Base-by-base conservation (phyloP, 2,113 vertebrate genomes). In the Oryctolagus cuniculus region DNA sequence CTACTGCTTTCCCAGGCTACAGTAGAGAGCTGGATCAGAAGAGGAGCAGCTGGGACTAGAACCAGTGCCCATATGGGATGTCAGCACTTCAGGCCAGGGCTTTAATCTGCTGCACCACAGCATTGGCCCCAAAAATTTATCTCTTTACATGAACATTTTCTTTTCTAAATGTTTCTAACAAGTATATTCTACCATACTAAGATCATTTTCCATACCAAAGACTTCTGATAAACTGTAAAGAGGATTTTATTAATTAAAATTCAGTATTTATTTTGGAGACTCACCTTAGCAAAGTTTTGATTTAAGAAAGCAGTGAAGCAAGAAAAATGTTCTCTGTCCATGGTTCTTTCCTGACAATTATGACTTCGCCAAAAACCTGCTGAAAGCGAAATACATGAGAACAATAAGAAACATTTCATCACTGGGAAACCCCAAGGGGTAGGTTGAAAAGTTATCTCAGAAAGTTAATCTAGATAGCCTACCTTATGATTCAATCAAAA, bases 401-500 rank as follows among this genome's bases (percentile, higher is more conserved):
- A 73, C 24, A 55, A 24, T 70, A 82, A 72, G 72, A 84, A 80
- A 96, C 86, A 64, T 44, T 92, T 31, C 13, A 85, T 25, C 69
- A 90, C 66, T 11, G 44, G 24, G 36, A 73, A 85, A 80, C 11
- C 13, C n/a, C 38, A 31, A 95, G 53, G 58, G 38, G 6, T 24
- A 70, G 36, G 15, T 29, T 91, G 6, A 34, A 63, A 25, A 89
- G 63, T 63, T 82, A 66, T 22, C 51, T 93, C 25, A 63, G 38
- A 29, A 84, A 82, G 64, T 63, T 69, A 86, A 86, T 31, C 67
- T 67, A 89, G 61, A 34, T 15, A 29, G 12, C 61, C 19, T 34
- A 79, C 12, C 75, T 93, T 44, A 78, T 72, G 21, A 36, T 87
- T 92, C 82, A 92, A 83, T 75, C 27, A 78, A 94, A 87, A 89